These are phyloP conservation scores for Cinclus mexicanus DNA, from an alignment of 2,113 vertebrate genomes.

Conservation along the genomic window DNA sequence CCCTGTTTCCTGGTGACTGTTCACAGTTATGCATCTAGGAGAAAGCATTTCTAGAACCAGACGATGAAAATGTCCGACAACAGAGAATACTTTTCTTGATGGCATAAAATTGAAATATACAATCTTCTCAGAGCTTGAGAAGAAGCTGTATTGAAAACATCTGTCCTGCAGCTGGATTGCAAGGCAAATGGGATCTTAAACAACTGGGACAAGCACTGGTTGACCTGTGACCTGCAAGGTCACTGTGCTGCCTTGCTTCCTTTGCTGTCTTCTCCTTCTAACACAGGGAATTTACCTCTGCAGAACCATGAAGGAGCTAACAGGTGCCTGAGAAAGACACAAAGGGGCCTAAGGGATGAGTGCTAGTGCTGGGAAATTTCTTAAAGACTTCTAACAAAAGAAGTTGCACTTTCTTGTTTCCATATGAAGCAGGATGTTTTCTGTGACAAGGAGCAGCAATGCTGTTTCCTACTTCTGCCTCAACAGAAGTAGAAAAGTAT, in stretches of 20 bases:
- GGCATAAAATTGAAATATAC: background rate
- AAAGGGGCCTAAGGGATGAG: background rate
- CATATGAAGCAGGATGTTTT: background rate
- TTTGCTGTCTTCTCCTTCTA: background rate
- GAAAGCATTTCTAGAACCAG: background rate
- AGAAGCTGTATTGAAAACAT: background rate
- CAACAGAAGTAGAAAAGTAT: background rate
- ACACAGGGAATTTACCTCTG: background rate
- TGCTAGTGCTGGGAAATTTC: background rate
- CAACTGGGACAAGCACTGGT: background rate
- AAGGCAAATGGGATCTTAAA: background rate
- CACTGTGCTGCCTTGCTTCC: background rate
- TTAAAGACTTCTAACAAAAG: background rate
- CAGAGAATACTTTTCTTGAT: background rate
- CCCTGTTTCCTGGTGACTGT: background rate
- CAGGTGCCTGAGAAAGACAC: background rate
- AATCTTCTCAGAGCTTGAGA: background rate
- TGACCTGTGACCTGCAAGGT: background rate
- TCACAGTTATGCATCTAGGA: background rate
- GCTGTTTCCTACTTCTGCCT: background rate
- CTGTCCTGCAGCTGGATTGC: background rate
- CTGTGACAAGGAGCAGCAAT: background rate
- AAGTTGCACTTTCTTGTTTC: background rate
- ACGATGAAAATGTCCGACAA: background rate
- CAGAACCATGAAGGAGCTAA: background rate